Evolutionary conservation across 2,797 vertebrate species (phyloP), one percentile per base, ranked within the genome.

Genomic region (Characodon lateralis): DNA sequence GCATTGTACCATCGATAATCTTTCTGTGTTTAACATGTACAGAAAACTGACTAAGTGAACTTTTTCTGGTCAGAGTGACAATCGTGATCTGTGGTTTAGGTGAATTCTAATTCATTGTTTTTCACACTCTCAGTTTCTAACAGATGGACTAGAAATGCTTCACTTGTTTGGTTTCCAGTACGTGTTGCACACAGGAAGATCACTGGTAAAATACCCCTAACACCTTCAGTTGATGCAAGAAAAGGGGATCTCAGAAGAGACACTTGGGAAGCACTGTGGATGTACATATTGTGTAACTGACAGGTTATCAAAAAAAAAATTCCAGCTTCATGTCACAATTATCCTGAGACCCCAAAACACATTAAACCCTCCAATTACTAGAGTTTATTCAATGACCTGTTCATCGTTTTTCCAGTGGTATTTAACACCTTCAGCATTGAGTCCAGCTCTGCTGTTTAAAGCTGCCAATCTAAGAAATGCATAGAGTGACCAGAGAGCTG

Each of bases 381-480:
- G 79, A n/a, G 65, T 63, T 26, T 28, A 10, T 56, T 50, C 56
- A 20, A n/a, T 70, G 48, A 22, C 5, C 18, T 48, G 26, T 75
- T 72, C 1, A 50, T 28, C 48, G 13, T 63, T 76, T 80, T 46
- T n/a, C 35, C 20, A 7, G 3, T 6, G 51, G 22, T n/a, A 51
- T 58, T 22, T 16, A 35, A 55, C 65, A 41, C 18, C 35, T 43
- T 78, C 70, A 59, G 74, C 46, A 58, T 35, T 0, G 14, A 59
- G 43, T 74, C 18, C 18, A n/a, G 66, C 63, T 83, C 41, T 53
- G 59, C 79, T 31, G 75, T 78, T 78, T 77, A 83, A 82, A 72
- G 71, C 72, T 75, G 79, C 84, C 83, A 82, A 61, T 85, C 74
- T 79, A 53, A 83, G 84, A 74, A 83, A 84, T 22, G 61, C 75